These are phyloP conservation scores for Apteryx owenii DNA, from an alignment of 2,113 vertebrate genomes.

Conservation along the genomic window DNA sequence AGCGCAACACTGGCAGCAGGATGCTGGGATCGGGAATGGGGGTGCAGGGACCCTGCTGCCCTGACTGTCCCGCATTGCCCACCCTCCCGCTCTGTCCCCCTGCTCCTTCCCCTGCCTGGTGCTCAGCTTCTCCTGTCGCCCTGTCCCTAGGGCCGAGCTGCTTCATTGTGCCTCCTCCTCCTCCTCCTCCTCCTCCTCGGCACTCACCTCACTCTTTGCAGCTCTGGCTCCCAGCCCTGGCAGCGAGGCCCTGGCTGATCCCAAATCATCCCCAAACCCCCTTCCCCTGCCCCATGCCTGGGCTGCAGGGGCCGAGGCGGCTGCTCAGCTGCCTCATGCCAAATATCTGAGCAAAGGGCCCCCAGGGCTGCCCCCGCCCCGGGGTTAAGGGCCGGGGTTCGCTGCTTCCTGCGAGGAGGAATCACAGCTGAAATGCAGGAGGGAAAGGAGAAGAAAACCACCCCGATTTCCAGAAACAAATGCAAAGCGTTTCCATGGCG, in stretches of 20 bases:
- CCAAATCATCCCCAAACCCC: background rate
- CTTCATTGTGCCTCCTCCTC: background rate
- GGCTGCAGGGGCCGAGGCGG: background rate
- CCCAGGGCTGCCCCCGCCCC: accelerated
- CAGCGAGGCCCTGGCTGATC: too few species aligned
- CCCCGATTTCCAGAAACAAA: background rate
- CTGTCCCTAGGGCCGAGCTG: background rate
- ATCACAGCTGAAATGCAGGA: accelerated
- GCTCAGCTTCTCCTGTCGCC: background rate
- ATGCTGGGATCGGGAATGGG: background rate
- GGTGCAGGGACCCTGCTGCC: too few species aligned
- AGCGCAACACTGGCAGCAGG: background rate
- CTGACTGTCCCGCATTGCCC: too few species aligned
- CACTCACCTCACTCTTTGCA: accelerated
- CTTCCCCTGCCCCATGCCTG: background rate
- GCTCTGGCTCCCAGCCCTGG: background rate
- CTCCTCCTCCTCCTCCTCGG: background rate
- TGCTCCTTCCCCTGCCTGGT: background rate
- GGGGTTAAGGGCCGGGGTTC: background rate
- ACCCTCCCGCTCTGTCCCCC: background rate
- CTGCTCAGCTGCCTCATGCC: background rate
- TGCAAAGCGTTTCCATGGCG: background rate
- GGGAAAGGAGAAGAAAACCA: background rate
- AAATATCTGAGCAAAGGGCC: background rate
- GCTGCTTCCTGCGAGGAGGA: background rate